A percentile compares a stretch with the other conserved stretches of the same genome.
Evolutionary conservation across 2,113 vertebrate species (phyloP).

Genomic region (Pelobates fuscus): DNA sequence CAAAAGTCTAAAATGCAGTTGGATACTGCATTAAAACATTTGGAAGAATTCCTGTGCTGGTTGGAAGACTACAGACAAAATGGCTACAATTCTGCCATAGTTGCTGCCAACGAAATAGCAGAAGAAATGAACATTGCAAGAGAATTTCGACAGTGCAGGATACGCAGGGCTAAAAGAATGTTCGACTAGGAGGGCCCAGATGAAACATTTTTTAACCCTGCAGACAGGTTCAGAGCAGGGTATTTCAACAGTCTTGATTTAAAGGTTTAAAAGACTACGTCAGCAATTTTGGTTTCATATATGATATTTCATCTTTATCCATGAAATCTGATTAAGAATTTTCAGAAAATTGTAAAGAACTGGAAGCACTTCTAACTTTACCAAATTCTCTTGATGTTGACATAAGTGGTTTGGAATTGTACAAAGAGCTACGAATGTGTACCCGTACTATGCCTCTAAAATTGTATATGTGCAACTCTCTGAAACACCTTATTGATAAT

Average conservation of each 20-base stretch:
- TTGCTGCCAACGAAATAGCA: too few species aligned
- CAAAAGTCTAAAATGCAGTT: too few species aligned
- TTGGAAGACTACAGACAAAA: too few species aligned
- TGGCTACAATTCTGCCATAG: too few species aligned
- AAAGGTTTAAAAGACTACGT: background rate
- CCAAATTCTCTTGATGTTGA: background rate
- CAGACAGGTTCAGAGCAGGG: too few species aligned
- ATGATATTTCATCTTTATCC: background rate
- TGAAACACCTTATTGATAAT: background rate
- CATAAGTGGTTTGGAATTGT: background rate
- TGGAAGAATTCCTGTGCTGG: too few species aligned
- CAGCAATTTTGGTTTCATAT: background rate
- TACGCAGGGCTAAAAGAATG: too few species aligned
- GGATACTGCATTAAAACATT: too few species aligned
- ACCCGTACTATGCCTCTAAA: slow-evolving; percentile 48
- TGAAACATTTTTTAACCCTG: too few species aligned
- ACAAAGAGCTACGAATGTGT: background rate
- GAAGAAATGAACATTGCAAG: too few species aligned
- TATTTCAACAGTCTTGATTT: background rate
- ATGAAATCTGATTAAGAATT: background rate
- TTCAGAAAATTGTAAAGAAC: slow-evolving; percentile 59
- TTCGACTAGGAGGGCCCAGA: too few species aligned
- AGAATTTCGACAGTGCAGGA: too few species aligned
- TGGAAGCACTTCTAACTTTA: slow-evolving; percentile 63
- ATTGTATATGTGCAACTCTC: slow-evolving; percentile 52